Evolutionary conservation across 2,797 vertebrate species (phyloP).

Genomic region (Onychomys leucogaster): DNA sequence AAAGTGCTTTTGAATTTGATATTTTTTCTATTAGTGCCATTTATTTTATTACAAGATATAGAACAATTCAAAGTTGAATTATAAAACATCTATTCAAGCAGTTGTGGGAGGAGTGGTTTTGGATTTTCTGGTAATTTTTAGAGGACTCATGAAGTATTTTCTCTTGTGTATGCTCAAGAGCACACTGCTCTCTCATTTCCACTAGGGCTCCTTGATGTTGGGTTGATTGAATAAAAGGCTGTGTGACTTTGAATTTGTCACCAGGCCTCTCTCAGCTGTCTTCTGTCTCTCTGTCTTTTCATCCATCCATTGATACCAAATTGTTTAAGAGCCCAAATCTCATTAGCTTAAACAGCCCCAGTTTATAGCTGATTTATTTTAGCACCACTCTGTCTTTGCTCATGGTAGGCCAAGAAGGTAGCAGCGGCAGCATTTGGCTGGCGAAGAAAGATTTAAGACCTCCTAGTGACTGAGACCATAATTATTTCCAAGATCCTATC

Average conservation of each 20-base stretch:
- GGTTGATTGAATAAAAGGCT: background rate
- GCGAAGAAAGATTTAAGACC: background rate
- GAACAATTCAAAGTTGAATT: background rate
- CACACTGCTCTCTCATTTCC: background rate
- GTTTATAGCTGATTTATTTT: background rate
- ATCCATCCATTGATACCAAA: background rate
- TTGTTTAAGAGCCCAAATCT: background rate
- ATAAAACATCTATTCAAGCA: background rate
- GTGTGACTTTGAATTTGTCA: background rate
- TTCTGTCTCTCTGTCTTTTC: background rate
- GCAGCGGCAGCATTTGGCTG: background rate
- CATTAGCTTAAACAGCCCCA: background rate
- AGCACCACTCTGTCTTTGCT: background rate
- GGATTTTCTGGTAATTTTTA: background rate
- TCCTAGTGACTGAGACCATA: background rate
- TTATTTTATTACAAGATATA: slow-evolving; percentile 24
- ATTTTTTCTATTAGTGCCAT: background rate
- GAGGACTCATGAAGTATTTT: background rate
- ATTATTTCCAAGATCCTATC: background rate
- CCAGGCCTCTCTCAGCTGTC: background rate
- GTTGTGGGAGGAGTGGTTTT: background rate
- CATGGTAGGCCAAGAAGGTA: background rate
- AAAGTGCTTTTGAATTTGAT: slow-evolving; percentile 34
- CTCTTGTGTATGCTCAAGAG: background rate
- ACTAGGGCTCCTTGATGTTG: background rate